phyloP scores from a whole-genome alignment of 92 coral and sea anemone genomes.

The Porites lobata region DNA sequence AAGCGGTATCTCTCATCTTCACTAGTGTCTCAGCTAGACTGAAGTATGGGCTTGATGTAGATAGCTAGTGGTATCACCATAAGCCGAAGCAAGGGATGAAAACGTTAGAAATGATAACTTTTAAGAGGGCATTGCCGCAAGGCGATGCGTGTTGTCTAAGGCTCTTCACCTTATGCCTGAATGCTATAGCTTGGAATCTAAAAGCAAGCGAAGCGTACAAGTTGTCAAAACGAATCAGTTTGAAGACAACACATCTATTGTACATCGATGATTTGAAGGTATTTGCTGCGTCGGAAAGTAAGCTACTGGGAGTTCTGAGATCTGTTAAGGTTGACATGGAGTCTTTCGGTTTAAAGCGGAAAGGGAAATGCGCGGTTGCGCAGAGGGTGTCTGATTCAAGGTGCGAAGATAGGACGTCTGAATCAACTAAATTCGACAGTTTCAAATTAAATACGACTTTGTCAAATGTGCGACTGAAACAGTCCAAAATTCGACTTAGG shows the following conservation, averaged over 20 bases:
- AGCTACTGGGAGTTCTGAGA: conserved; percentile 22
- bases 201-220: too few species aligned
- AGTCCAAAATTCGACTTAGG: too few species aligned
- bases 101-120: background rate
- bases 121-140: conserved; percentile 3
- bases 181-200: conserved; percentile 30
- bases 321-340: conserved; percentile 31
- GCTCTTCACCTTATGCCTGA: conserved; percentile 42
- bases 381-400: background rate
- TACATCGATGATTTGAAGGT: conserved; percentile 48
- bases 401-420: too few species aligned
- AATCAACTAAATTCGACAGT: too few species aligned
- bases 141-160: conserved; percentile 37
- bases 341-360: conserved; percentile 40
- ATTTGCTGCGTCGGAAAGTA: conserved; percentile 43
- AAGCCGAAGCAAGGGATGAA: background rate
- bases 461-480: too few species aligned
- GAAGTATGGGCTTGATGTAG: too few species aligned
- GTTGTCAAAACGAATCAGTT: conserved; percentile 22
- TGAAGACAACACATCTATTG: conserved; percentile 9
- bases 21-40: too few species aligned
- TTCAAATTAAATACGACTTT: too few species aligned
- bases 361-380: conserved; percentile 43
- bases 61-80: too few species aligned
- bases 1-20: too few species aligned